Evolutionary conservation across 1,140 invertebrate species (phyloP).

Genomic region (Danaus melanippus): DNA sequence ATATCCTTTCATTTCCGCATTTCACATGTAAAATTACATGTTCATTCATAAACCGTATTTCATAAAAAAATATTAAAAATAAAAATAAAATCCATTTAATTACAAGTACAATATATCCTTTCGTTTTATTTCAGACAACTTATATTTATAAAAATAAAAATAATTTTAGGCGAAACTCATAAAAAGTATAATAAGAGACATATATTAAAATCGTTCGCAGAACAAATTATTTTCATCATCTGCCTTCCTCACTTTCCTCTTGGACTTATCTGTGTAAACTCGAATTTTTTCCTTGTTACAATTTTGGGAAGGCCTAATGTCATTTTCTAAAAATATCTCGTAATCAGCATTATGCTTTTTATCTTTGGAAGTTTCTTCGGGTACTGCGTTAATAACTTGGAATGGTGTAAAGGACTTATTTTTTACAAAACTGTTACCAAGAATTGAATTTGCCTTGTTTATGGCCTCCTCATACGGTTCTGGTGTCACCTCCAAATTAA

Average conservation of each 20-base stretch:
- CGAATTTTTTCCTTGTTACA: conserved; percentile 43
- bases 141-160: conserved; percentile 1
- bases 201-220: conserved; percentile 27
- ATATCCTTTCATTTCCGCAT: too few species aligned
- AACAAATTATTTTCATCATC: conserved; percentile 18
- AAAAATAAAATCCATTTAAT: too few species aligned
- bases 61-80: too few species aligned
- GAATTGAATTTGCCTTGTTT: neutral
- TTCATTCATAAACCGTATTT: too few species aligned
- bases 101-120: too few species aligned
- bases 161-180: neutral
- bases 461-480: conserved; percentile 1
- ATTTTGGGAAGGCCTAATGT: conserved; percentile 35
- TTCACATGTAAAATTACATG: too few species aligned
- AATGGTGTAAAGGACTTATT: conserved; percentile 15
- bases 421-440: conserved; percentile 13
- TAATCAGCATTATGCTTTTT: conserved; percentile 29
- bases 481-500: conserved; percentile 11
- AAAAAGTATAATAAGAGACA: conserved; percentile 3
- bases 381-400: conserved; percentile 11
- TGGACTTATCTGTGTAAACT: conserved; percentile 42
- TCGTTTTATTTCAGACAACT: too few species aligned
- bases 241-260: conserved; percentile 35
- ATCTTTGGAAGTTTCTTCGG: conserved; percentile 11
- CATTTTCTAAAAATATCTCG: conserved; percentile 45